These are phyloP conservation scores for Eumeta japonica DNA, from an alignment of 1,140 invertebrate genomes.

Conservation along the genomic window DNA sequence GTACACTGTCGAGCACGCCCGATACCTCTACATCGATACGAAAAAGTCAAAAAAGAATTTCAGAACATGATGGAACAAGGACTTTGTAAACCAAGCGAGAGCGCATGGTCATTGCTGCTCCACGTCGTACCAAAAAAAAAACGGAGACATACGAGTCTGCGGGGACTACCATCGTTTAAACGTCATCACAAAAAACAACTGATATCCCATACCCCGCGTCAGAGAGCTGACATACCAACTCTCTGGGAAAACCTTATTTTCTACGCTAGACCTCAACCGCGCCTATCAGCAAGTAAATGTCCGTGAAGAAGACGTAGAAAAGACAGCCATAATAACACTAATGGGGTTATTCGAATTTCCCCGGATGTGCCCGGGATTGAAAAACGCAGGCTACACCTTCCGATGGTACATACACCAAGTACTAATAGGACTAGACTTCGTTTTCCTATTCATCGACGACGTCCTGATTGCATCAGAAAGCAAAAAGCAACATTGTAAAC, in stretches of 20 bases:
- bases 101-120: too few relatives aligned
- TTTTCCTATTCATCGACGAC: constrained; percentile 55
- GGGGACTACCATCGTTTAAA: constrained; percentile 44
- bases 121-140: too few relatives aligned
- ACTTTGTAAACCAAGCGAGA: too few relatives aligned
- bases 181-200: constrained; percentile 24
- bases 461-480: constrained; percentile 44
- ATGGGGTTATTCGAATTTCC: constrained; percentile 12
- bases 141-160: too few relatives aligned
- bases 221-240: constrained; percentile 33
- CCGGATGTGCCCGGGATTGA: constrained; percentile 26
- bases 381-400: constrained; percentile 42
- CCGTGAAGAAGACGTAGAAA: constrained; percentile 9
- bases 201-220: constrained; percentile 23
- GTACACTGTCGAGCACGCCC: too few relatives aligned
- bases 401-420: constrained; percentile 49
- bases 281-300: constrained; percentile 63
- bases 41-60: too few relatives aligned
- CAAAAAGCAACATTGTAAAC: constrained; percentile 20
- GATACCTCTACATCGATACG: too few relatives aligned
- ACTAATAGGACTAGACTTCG: constrained; percentile 26
- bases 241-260: constrained; percentile 18
- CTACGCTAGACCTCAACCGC: constrained; percentile 35
- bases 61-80: too few relatives aligned
- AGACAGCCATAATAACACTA: constrained; percentile 11